Conservation (phyloP, 2,888 invertebrate genomes). For the Mamestra brassicae region DNA sequence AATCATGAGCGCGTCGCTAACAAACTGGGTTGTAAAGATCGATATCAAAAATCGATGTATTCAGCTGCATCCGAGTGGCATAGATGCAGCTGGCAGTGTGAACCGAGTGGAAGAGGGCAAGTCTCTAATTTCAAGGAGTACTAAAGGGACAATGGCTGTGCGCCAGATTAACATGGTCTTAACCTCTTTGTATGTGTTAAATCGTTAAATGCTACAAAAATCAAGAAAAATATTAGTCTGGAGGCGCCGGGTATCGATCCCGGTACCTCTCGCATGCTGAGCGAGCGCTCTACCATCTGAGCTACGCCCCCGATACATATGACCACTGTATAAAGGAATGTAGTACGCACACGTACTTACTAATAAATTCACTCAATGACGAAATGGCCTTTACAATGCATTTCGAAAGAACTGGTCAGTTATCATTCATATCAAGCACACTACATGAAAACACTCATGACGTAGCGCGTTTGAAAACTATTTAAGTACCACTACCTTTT, state of each 20-base stretch:
- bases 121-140: too few relatives aligned
- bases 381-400: constrained; percentile 3
- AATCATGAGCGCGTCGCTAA: too few relatives aligned
- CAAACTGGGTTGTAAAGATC: too few relatives aligned
- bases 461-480: not conserved
- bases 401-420: constrained; percentile 17
- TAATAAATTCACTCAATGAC: constrained; percentile 1
- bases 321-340: constrained; percentile 73
- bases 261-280: constrained; percentile 91
- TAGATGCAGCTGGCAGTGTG: too few relatives aligned
- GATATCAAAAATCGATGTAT: too few relatives aligned
- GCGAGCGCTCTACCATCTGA: constrained; percentile 92
- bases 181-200: too few relatives aligned
- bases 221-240: constrained; percentile 63
- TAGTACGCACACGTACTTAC: not conserved
- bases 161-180: too few relatives aligned
- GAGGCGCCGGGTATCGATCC: constrained; percentile 91
- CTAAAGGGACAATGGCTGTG: too few relatives aligned
- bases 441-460: not conserved
- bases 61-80: too few relatives aligned
- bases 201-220: not conserved
- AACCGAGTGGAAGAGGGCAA: too few relatives aligned
- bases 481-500: not conserved
- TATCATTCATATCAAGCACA: not conserved
- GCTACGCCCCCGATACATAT: constrained; percentile 90